Evolutionary conservation across 2,113 vertebrate genomes (phyloP).

Genomic region (Uria aalge): DNA sequence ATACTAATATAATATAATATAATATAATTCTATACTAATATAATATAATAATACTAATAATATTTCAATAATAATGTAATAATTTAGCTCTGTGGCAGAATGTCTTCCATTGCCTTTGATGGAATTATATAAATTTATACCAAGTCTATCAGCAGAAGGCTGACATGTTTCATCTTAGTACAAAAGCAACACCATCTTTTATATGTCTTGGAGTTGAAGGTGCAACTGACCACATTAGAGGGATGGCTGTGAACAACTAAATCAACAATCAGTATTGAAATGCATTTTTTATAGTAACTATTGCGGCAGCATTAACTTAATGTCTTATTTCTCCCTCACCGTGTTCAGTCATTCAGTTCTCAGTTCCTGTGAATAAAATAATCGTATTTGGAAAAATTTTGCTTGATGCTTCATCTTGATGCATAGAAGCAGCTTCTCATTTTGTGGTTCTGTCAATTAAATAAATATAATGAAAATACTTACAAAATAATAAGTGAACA

Average conservation of each 20-base stretch:
- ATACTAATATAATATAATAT: too few relatives aligned
- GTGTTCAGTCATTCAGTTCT: not conserved
- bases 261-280: not conserved
- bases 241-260: not conserved
- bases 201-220: not conserved
- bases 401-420: slow-evolving; percentile 9
- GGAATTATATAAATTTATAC: not conserved
- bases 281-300: not conserved
- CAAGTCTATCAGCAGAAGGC: not conserved
- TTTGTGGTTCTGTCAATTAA: not conserved
- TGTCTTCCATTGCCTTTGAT: not conserved
- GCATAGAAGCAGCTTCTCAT: not conserved
- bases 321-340: not conserved
- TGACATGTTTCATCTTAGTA: not conserved
- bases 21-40: too few relatives aligned
- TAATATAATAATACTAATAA: too few relatives aligned
- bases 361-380: not conserved
- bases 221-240: not conserved
- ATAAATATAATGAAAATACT: not conserved
- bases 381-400: not conserved
- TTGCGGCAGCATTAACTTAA: not conserved
- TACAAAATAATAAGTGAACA: not conserved
- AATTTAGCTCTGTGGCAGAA: not conserved
- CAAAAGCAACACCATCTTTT: not conserved
- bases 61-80: too few relatives aligned